Evolutionary conservation across 1,140 invertebrate species (phyloP), one percentile per base, ranked within the genome.

Genomic region (Theocolax elegans): DNA sequence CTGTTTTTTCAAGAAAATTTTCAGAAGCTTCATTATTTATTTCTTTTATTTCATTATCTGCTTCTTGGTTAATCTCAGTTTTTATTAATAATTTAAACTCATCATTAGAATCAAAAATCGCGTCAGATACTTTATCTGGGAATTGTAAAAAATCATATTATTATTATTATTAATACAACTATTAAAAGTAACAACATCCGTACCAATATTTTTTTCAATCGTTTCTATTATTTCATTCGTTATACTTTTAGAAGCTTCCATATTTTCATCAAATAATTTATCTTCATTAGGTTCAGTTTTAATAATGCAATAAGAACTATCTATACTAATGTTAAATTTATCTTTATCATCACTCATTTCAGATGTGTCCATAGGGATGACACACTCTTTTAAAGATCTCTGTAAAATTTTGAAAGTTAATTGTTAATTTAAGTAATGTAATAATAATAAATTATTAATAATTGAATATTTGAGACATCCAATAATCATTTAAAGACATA

Each of bases 151-250:
- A n/a, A n/a, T n/a, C n/a, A n/a, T n/a, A n/a, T n/a, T n/a, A n/a
- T n/a, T n/a, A n/a, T n/a, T n/a, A 38, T 38, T 12, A 7, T 38
- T 12, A 38, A 6, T 38, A 12, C 35, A 7, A 38, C 35, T 12
- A 38, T 6, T 38, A 38, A 38, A 6, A 38, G 35, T 38, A 38
- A 7, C 12, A 38, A 38, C 12, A 51, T 19, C 9, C 17, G 35
- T 35, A 67, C 85, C 84, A 17, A 77, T 74, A n/a, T 67, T 35
- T 21, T 56, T 59, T 54, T 78, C 75, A 21, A 67, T 88, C 85
- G 53, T 27, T 15, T 38, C 87, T 85, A 66, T 81, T 80, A 51
- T 74, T 27, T 72, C 72, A 46, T 81, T 77, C 62, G 71, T 17
- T 58, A 63, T 38, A 72, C 63, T 10, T 58, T 79, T n/a, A 27